A percentile compares a stretch with the other conserved stretches of the same genome.
Evolutionary conservation across 2,888 invertebrate genomes (phyloP).

Genomic region (Andrena minutula): DNA sequence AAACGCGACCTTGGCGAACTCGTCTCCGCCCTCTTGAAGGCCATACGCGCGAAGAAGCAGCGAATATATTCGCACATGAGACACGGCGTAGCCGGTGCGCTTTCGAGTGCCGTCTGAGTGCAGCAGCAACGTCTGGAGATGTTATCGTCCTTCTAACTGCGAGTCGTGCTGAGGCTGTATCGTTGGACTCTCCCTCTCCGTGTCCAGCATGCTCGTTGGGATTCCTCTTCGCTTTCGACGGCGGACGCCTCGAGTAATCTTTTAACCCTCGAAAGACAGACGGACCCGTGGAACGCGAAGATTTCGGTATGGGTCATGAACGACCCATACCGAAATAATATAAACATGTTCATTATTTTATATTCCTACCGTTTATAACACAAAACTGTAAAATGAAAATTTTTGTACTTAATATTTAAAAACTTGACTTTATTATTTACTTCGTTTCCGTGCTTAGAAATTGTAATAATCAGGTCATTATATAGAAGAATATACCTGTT

Average conservation of each 20-base stretch:
- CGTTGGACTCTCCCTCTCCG: conserved; percentile 65
- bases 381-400: too few species aligned
- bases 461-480: too few species aligned
- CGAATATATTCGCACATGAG: conserved; percentile 39
- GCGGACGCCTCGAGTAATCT: background rate
- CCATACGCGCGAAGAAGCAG: conserved; percentile 26
- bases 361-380: too few species aligned
- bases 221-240: conserved; percentile 30
- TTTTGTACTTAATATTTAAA: too few species aligned
- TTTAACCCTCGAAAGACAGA: background rate
- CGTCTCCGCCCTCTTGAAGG: conserved; percentile 61
- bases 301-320: too few species aligned
- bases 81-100: conserved; percentile 29
- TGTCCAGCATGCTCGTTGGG: conserved; percentile 24
- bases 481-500: too few species aligned
- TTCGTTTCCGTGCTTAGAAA: too few species aligned
- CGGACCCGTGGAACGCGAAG: too few species aligned
- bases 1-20: conserved; percentile 67
- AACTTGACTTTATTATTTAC: too few species aligned
- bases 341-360: too few species aligned
- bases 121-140: conserved; percentile 70
- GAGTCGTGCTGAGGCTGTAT: conserved; percentile 63
- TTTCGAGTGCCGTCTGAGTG: conserved; percentile 62
- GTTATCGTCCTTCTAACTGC: conserved; percentile 65
- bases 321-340: too few species aligned